Base-by-base conservation (phyloP, 2,797 vertebrate genomes). In the Hirundo rustica region DNA sequence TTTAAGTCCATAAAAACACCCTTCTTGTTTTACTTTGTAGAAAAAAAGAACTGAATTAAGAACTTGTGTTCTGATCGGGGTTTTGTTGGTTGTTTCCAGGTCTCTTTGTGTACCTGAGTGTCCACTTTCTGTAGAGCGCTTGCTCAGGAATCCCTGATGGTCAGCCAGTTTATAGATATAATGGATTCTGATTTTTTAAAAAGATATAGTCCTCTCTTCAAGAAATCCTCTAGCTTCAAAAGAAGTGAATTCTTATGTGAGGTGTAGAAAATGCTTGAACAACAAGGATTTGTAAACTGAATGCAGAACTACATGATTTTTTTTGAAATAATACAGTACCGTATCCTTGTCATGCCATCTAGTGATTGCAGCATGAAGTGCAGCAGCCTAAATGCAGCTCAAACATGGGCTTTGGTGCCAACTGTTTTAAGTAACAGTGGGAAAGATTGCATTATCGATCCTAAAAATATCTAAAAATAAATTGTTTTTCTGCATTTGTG, bases 331-430 rank as follows among this genome's bases (percentile, higher is more conserved):
- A 78, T 80, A 2, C 26, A 32, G 51, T 95, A n/a, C 67, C 55
- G 16, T 51, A 85, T 96, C 92, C 81, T 96, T 96, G 50, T 92
- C 16, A 5, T 97, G 97, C 96, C 97, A 97, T 95, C 97, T 98
- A 97, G 95, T 96, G 97, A 96, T 79, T 11, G 5, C 61, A 95
- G 38, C 51, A 72, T 48, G 44, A 84, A 97, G 54, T 92, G 74
- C 95, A 95, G 58, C 61, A 67, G 30, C 55, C 61, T 62, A 25
- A 83, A 32, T 32, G 60, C 62, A 58, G 42, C 25, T 50, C 21
- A 50, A 16, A 54, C 11, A 0, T 9, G 45, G 4, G 5, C 11
- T 91, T 74, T 51, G 29, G 13, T 65, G 34, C 34, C 75, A 34
- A 3, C 45, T 74, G 1, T 38, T 77, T 57, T 27, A 58, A 73